phyloP scores from a whole-genome alignment of 2,888 invertebrate species.

The Apotomis turbidana region DNA sequence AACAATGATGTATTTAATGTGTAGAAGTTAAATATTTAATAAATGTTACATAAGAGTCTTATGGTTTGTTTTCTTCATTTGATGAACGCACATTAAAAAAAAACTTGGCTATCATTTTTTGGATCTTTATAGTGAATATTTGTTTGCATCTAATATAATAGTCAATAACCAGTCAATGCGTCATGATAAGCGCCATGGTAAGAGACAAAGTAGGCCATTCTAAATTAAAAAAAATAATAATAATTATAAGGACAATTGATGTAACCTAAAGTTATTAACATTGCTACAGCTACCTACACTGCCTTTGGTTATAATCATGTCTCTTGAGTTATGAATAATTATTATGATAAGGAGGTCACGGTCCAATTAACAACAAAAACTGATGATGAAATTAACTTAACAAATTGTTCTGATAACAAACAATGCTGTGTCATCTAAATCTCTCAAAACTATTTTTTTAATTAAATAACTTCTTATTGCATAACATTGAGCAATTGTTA shows the following conservation, averaged over 20 bases:
- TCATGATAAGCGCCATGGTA: too few species aligned
- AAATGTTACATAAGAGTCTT: constrained; percentile 12
- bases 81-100: neutral
- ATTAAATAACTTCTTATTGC: neutral
- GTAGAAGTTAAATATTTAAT: constrained; percentile 47
- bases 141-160: too few species aligned
- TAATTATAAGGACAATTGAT: too few species aligned
- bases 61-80: neutral
- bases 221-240: too few species aligned
- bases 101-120: too few species aligned
- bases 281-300: neutral
- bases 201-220: too few species aligned
- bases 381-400: neutral
- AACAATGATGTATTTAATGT: constrained; percentile 46
- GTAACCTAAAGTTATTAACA: neutral
- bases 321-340: neutral
- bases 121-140: too few species aligned
- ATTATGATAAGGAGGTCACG: constrained; percentile 10
- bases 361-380: neutral
- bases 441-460: too few species aligned
- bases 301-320: neutral
- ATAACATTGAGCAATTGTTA: neutral
- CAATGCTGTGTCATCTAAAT: too few species aligned
- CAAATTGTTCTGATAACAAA: neutral
- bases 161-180: too few species aligned